Evolutionary conservation across 2,113 vertebrate species (phyloP).

Genomic region (Anhinga anhinga): DNA sequence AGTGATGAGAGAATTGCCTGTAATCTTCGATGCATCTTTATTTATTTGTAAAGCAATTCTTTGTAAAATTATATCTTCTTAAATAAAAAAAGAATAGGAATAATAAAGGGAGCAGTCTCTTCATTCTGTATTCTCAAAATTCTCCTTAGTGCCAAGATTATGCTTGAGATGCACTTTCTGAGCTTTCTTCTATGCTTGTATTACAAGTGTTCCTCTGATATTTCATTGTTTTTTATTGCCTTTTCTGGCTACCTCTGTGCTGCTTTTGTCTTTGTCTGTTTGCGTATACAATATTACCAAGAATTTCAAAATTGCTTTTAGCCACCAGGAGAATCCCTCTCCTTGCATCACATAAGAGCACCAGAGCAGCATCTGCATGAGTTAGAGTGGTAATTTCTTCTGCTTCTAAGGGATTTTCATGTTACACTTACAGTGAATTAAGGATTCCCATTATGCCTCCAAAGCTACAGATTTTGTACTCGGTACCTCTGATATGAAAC

Average conservation of each 20-base stretch:
- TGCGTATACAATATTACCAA: background rate
- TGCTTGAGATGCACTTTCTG: background rate
- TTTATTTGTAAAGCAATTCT: conserved; percentile 1
- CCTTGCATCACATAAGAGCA: background rate
- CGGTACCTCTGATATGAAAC: background rate
- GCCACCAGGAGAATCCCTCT: background rate
- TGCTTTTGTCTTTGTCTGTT: background rate
- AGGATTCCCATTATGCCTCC: background rate
- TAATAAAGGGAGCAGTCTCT: background rate
- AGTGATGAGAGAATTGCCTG: background rate
- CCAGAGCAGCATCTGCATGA: background rate
- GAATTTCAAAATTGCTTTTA: background rate
- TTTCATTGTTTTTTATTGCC: background rate
- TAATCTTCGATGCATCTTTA: background rate
- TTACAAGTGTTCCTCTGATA: background rate
- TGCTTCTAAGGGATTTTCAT: background rate
- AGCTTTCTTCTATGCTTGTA: background rate
- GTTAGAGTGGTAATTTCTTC: background rate
- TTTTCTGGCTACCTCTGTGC: background rate
- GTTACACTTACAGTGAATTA: background rate
- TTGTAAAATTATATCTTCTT: background rate
- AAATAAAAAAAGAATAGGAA: background rate
- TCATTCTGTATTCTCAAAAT: background rate
- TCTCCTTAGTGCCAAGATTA: background rate
- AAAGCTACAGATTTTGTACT: background rate